Evolutionary conservation across 2,797 vertebrate genomes (phyloP).

Genomic region (Aratinga solstitialis): DNA sequence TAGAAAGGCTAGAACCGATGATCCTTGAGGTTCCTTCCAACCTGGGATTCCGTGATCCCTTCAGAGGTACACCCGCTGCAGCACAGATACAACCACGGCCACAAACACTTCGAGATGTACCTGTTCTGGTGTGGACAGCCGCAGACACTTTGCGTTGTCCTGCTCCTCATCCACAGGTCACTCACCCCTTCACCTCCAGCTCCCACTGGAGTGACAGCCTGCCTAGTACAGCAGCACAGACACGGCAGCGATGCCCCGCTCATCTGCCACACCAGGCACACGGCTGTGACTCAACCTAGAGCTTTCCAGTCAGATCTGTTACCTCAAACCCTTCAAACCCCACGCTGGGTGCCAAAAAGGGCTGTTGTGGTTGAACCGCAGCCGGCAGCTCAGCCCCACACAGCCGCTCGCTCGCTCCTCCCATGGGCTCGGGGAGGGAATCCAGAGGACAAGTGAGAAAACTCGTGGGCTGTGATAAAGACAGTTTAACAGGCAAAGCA

Average conservation of each 20-base stretch:
- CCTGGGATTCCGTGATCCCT: background rate
- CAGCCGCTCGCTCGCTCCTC: background rate
- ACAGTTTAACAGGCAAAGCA: background rate
- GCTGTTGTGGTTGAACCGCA: background rate
- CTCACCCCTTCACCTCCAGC: background rate
- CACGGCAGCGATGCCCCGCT: background rate
- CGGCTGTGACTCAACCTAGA: background rate
- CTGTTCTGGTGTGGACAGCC: background rate
- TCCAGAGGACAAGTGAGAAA: background rate
- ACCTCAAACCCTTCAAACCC: background rate
- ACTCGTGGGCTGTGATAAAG: background rate
- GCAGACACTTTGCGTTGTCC: background rate
- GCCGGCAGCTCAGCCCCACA: background rate
- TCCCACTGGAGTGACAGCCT: background rate
- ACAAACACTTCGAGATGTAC: background rate
- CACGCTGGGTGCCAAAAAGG: background rate
- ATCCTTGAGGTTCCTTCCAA: background rate
- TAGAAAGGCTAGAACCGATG: background rate
- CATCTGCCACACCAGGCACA: background rate
- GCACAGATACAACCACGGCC: background rate
- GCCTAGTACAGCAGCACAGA: background rate
- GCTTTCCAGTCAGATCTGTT: background rate
- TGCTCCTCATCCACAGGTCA: background rate
- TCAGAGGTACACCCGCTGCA: background rate
- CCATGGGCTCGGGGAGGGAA: background rate